A percentile compares a stretch with the other conserved stretches of the same genome.
Evolutionary conservation across 2,113 vertebrate species (phyloP).

Genomic region (Herpetotheres cachinnans): DNA sequence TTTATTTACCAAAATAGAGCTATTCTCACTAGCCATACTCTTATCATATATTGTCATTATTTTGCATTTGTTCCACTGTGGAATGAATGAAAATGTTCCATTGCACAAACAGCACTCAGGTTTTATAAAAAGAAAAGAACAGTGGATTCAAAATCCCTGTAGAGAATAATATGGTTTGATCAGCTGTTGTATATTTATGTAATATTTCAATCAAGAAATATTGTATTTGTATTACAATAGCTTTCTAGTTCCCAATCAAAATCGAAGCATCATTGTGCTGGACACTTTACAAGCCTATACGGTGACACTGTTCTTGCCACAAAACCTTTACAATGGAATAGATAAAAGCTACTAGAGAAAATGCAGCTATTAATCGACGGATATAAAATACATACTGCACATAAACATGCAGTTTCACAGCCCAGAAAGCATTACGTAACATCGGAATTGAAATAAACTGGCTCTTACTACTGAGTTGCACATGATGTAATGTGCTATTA

Average conservation of each 20-base stretch:
- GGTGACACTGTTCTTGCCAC: background rate
- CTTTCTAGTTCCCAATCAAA: constrained; percentile 10
- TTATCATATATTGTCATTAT: constrained; percentile 40
- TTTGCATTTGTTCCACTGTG: background rate
- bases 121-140: background rate
- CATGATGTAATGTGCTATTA: background rate
- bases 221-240: constrained; percentile 27
- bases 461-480: background rate
- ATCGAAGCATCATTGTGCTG: background rate
- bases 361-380: background rate
- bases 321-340: background rate
- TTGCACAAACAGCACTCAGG: background rate
- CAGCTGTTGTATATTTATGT: background rate
- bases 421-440: background rate
- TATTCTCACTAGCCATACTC: background rate
- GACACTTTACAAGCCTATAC: background rate
- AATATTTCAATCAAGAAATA: constrained; percentile 17
- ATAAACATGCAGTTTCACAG: background rate
- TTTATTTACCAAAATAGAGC: constrained; percentile 47
- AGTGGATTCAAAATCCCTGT: background rate
- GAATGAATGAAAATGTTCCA: constrained; percentile 34
- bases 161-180: background rate
- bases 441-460: background rate
- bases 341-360: background rate
- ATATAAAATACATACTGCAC: background rate